Evolutionary conservation across 2,888 invertebrate species (phyloP).

Genomic region (Sphaerophoria rueppellii): DNA sequence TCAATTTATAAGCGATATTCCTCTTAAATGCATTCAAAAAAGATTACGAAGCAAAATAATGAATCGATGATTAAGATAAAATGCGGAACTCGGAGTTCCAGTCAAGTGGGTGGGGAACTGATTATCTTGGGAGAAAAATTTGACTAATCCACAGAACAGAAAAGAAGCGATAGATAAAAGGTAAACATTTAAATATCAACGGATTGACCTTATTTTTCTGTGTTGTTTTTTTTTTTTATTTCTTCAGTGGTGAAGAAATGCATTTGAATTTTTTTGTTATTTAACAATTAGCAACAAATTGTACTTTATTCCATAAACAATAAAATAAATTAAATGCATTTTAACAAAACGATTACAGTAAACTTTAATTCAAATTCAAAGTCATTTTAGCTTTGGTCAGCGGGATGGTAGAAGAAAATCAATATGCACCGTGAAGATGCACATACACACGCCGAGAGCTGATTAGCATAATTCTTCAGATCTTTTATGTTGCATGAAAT

Average conservation of each 20-base stretch:
- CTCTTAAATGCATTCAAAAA: slow-evolving; percentile 7
- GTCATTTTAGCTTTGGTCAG: slow-evolving; percentile 6
- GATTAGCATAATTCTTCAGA: slow-evolving; percentile 27
- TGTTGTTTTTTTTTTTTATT: no score
- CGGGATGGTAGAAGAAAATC: slow-evolving; percentile 8
- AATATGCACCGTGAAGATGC: slow-evolving; percentile 1
- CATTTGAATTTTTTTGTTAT: no score
- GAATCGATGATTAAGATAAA: slow-evolving; percentile 31
- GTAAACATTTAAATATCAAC: slow-evolving; percentile 23
- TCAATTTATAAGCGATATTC: slow-evolving; percentile 17
- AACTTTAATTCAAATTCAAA: slow-evolving; percentile 4
- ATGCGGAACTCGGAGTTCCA: slow-evolving; percentile 24
- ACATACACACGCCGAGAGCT: neutral
- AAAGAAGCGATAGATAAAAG: slow-evolving; percentile 3
- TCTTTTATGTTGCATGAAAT: slow-evolving; percentile 31
- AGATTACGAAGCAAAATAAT: slow-evolving; percentile 25
- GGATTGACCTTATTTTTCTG: slow-evolving; percentile 1
- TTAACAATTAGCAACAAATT: slow-evolving; percentile 5
- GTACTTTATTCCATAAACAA: slow-evolving; percentile 16
- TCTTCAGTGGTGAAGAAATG: no score
- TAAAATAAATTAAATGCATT: slow-evolving; percentile 32
- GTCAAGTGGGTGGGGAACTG: slow-evolving; percentile 53
- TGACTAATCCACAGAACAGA: slow-evolving; percentile 32
- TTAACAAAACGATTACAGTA: slow-evolving; percentile 1
- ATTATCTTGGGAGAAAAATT: slow-evolving; percentile 40